phyloP scores from a whole-genome alignment of 2,113 vertebrate genomes.

The Notarius lentiginosus region DNA sequence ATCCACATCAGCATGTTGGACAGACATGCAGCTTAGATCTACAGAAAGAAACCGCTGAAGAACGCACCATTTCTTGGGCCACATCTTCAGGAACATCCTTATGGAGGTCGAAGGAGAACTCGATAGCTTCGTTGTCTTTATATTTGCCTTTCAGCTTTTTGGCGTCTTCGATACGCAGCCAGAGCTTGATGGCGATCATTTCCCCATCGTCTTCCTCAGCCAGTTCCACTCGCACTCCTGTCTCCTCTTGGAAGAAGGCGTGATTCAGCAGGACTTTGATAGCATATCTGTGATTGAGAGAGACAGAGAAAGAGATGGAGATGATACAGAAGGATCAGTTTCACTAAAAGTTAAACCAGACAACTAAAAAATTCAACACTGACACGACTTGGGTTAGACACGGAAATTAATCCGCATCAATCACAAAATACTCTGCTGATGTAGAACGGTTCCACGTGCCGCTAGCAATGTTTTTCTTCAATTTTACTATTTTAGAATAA shows the following conservation, averaged over 20 bases:
- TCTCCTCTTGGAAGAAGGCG: conserved; percentile 99
- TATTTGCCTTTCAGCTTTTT: conserved; percentile 99
- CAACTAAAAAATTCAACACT: neutral
- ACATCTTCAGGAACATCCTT: conserved; percentile 97
- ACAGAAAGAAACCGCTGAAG: neutral
- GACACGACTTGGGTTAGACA: neutral
- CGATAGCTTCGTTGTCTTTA: conserved; percentile 98
- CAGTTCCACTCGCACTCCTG: conserved; percentile 94
- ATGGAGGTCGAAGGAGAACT: conserved; percentile 96
- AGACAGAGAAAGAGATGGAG: neutral
- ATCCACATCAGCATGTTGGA: too few relatives aligned
- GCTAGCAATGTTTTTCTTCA: neutral
- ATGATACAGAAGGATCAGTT: neutral
- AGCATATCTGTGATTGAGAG: conserved; percentile 78
- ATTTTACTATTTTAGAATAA: neutral
- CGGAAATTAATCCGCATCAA: neutral
- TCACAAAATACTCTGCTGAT: neutral
- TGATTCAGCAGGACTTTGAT: conserved; percentile 98
- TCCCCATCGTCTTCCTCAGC: conserved; percentile 98
- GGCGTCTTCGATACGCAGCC: conserved; percentile 96
- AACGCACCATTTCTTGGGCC: conserved; percentile 94
- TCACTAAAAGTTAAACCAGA: neutral
- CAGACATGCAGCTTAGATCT: neutral
- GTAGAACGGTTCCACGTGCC: neutral
- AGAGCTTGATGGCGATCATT: conserved; percentile 96